Evolutionary conservation across 2,888 invertebrate species (phyloP).

Genomic region (Thera britannica): DNA sequence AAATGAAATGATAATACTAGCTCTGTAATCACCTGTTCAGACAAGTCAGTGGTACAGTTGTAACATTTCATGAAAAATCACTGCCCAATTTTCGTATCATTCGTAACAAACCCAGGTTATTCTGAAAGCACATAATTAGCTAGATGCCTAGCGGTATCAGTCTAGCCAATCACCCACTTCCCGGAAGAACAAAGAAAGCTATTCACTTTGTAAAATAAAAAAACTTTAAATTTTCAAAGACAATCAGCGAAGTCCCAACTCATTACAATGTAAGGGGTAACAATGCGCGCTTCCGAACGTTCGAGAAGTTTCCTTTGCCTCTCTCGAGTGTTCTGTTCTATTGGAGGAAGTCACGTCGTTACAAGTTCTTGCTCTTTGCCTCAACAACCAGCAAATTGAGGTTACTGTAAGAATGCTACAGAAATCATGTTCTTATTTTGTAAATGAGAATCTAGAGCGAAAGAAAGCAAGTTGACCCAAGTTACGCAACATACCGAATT

Average conservation of each 20-base stretch:
- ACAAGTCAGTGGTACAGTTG: too few species aligned
- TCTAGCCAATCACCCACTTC: constrained; percentile 9
- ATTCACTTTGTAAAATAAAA: constrained; percentile 14
- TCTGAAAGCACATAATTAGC: background rate
- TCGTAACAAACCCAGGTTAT: background rate
- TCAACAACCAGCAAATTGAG: constrained; percentile 4
- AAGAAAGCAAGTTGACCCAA: background rate
- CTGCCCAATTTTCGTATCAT: too few species aligned
- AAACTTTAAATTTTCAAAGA: constrained; percentile 27
- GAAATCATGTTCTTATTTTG: constrained; percentile 1
- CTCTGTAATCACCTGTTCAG: too few species aligned
- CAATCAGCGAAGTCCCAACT: constrained; percentile 32
- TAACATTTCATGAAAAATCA: too few species aligned
- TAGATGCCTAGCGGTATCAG: background rate
- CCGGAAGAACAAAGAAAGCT: constrained; percentile 12
- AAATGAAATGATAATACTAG: too few species aligned
- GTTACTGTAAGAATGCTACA: constrained; percentile 12
- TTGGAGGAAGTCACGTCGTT: constrained; percentile 39
- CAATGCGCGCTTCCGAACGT: constrained; percentile 32
- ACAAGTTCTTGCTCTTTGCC: constrained; percentile 34
- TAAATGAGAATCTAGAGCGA: background rate
- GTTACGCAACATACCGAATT: too few species aligned
- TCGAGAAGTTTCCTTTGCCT: constrained; percentile 31
- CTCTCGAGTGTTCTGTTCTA: constrained; percentile 33
- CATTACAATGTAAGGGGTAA: constrained; percentile 33